Percentiles rank a stretch among this genome's conserved stretches.
Evolutionary conservation across 2,888 invertebrate genomes (phyloP).

Genomic region (Patella pellucida): DNA sequence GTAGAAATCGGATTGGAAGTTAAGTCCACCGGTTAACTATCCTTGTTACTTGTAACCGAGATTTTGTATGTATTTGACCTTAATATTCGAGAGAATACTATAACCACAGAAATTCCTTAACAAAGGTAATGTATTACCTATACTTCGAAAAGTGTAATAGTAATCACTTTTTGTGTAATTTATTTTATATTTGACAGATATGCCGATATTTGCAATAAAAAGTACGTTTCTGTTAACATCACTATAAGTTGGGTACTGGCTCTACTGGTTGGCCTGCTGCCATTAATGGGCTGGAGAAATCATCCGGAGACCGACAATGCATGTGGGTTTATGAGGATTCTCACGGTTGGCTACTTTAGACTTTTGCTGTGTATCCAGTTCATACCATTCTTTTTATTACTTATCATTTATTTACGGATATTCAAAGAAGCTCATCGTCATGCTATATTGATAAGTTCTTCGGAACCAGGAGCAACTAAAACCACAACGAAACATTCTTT

Average conservation of each 20-base stretch:
- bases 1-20: too few species aligned
- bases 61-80: too few species aligned
- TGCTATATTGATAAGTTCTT: neutral
- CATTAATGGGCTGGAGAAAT: neutral
- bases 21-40: too few species aligned
- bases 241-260: neutral
- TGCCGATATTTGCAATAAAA: neutral
- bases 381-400: neutral
- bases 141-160: too few species aligned
- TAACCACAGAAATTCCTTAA: too few species aligned
- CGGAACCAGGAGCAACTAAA: neutral
- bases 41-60: too few species aligned
- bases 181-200: neutral
- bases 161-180: too few species aligned
- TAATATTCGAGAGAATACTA: too few species aligned
- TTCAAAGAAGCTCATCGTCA: constrained; percentile 8
- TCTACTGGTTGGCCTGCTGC: neutral
- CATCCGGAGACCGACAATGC: neutral
- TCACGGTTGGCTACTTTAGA: neutral
- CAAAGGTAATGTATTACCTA: too few species aligned
- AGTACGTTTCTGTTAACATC: neutral
- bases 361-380: neutral
- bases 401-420: constrained; percentile 2
- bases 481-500: neutral
- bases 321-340: constrained; percentile 3